Base-by-base conservation (phyloP, 2,797 vertebrate species). In the Labeo calbasu region DNA sequence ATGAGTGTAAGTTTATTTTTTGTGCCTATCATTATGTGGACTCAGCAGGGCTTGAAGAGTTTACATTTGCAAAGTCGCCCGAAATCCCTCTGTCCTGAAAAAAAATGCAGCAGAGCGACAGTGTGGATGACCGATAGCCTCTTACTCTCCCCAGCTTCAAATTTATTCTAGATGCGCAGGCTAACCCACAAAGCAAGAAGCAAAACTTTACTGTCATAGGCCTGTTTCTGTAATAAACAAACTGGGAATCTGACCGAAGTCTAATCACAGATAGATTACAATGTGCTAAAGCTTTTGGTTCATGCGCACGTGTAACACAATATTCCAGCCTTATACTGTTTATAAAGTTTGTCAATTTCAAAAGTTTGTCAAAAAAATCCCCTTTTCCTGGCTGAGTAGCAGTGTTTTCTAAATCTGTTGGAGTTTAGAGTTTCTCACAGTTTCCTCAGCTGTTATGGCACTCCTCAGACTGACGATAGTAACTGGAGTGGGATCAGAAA, bases 41-140 rank as follows among this genome's bases (percentile, higher is more conserved):
- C 50, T 84, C 88, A 88, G 91, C 88, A 86, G 82, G 2, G 65
- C 79, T 85, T 88, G 79, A 77, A 81, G 84, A 88, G 87, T 90
- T 90, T 88, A 76, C 84, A 82, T 87, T 84, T 88, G 88, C 88
- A 88, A 89, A 88, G 82, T 79, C 90, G 23, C 82, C 19, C 46
- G 75, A 79, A 82, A 59, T 86, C 80, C 50, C 85, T 90, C 86
- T 5, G 50, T 57, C 43, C 73, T 3, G 75, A 69, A 77, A 77
- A 43, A 43, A 82, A 71, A 72, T 14, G 1, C 8, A 77, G 50
- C 51, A 32, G 81, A 32, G 50, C 50, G 32, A 68, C 61, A 77
- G n/a, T 5, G 11, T 46, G n/a, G 51, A 77, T 48, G 63, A 82
- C 71, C 59, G 59, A 51, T 53, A 53, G 46, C 48, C 70, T 53